Conservation (phyloP, 2,113 vertebrate genomes). For the Xiphophorus maculatus region DNA sequence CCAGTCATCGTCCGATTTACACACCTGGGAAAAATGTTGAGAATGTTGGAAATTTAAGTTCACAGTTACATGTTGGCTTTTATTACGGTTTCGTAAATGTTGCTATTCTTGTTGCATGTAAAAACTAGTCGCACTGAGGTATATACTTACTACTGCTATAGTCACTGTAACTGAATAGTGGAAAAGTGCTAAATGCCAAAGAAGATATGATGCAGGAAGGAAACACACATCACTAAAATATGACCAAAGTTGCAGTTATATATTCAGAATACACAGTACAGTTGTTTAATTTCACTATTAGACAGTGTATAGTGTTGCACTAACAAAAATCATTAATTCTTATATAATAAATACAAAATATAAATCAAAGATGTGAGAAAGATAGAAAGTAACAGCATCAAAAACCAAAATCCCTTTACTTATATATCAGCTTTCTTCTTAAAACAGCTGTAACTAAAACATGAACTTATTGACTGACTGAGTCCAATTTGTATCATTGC, state of each 20-base stretch:
- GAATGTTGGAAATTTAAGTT: conserved; percentile 53
- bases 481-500: conserved; percentile 11
- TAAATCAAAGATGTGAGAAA: conserved; percentile 51
- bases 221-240: conserved; percentile 20
- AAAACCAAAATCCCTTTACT: conserved; percentile 14
- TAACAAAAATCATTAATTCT: conserved; percentile 52
- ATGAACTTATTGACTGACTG: conserved; percentile 5
- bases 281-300: too few relatives aligned
- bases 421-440: conserved; percentile 19
- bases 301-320: conserved; percentile 33
- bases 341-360: conserved; percentile 74
- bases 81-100: background rate
- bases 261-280: conserved; percentile 62
- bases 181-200: conserved; percentile 18
- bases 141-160: conserved; percentile 37
- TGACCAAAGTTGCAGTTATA: conserved; percentile 3
- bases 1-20: conserved; percentile 33
- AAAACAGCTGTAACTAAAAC: conserved; percentile 30
- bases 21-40: conserved; percentile 47
- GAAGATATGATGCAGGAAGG: background rate
- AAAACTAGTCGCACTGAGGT: conserved; percentile 31
- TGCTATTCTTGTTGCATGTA: conserved; percentile 32
- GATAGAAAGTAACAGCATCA: conserved; percentile 29
- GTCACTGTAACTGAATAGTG: conserved; percentile 29
- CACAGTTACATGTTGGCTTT: conserved; percentile 25